Base-by-base conservation (phyloP, 2,888 invertebrate species). In the Homarus gammarus region DNA sequence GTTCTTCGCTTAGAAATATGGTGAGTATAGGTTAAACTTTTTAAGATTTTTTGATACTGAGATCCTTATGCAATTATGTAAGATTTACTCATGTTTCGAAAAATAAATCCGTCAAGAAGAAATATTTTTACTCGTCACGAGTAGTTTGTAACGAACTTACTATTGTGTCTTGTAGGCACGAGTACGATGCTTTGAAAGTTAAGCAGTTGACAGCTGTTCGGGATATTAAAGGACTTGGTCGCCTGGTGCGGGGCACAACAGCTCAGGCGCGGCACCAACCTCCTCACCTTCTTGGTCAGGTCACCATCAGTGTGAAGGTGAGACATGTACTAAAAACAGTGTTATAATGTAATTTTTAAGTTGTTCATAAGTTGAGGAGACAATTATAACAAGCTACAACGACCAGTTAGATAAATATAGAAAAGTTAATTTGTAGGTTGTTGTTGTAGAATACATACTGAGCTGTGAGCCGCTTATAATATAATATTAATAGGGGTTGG, bases 151-250 rank as follows among this genome's bases (percentile, higher is more conserved):
- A 64, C n/a, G 18, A 15, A 73, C 38, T 15, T 27, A 33, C 8
- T 10, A 36, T n/a, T n/a, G n/a, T n/a, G n/a, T n/a, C n/a, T n/a
- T n/a, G 2, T 44, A 89, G 89, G 84, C 89, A 89, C 38, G 89
- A 89, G 49, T 85, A 89, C 38, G 81, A 89, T 27, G n/a, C 85
- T n/a, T 61, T 85, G 44, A 79, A 51, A 3, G 85, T 89, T 31
- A 68, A 81, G 31, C 84, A 89, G 38, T 64, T 89, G 75, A 85
- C 89, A 31, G 79, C 84, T n/a, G 85, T 89, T 49, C 38, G 81
- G 61, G 89, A 89, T 68, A 89, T 89, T 49, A 78, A 72, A 61
- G 75, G 70, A 8, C 49, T 89, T 44, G 61, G 84, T 10, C 79
- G 89, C 22, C 68, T 89, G 27, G 81, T 85, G 1, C 27, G 40